These are phyloP conservation scores for Lasioglossum calceatum DNA, from an alignment of 2,888 invertebrate genomes.

Conservation along the genomic window DNA sequence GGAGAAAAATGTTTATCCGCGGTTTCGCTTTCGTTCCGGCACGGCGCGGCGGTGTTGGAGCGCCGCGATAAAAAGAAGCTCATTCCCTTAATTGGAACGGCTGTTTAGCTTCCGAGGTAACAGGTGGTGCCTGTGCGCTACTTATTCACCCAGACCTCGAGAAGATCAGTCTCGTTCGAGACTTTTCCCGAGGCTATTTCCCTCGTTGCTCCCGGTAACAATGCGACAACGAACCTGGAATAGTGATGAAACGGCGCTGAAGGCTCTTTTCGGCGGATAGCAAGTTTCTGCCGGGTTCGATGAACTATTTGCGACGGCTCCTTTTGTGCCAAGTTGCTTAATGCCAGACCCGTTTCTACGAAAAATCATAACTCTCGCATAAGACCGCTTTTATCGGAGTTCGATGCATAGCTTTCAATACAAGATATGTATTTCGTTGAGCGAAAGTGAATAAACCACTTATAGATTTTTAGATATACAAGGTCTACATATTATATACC, in stretches of 20 bases:
- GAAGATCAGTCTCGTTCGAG: conserved; percentile 47
- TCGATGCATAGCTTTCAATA: not conserved
- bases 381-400: not conserved
- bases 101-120: conserved; percentile 69
- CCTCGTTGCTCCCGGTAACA: not conserved
- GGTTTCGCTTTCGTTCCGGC: conserved; percentile 65
- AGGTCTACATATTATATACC: too few relatives aligned
- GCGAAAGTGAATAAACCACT: not conserved
- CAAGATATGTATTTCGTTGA: not conserved
- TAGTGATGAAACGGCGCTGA: not conserved
- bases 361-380: not conserved
- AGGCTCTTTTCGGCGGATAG: not conserved
- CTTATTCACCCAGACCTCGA: conserved; percentile 54
- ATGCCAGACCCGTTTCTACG: not conserved
- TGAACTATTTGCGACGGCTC: not conserved
- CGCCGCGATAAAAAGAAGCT: conserved; percentile 66
- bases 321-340: not conserved
- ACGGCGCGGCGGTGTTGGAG: conserved; percentile 38
- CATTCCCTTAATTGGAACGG: conserved; percentile 71
- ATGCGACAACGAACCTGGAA: not conserved
- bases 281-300: not conserved
- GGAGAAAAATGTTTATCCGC: conserved; percentile 64
- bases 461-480: not conserved
- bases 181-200: not conserved
- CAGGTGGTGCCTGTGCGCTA: conserved; percentile 67